Conservation (phyloP, 2,113 vertebrate genomes). For the Lepisosteus oculatus region DNA sequence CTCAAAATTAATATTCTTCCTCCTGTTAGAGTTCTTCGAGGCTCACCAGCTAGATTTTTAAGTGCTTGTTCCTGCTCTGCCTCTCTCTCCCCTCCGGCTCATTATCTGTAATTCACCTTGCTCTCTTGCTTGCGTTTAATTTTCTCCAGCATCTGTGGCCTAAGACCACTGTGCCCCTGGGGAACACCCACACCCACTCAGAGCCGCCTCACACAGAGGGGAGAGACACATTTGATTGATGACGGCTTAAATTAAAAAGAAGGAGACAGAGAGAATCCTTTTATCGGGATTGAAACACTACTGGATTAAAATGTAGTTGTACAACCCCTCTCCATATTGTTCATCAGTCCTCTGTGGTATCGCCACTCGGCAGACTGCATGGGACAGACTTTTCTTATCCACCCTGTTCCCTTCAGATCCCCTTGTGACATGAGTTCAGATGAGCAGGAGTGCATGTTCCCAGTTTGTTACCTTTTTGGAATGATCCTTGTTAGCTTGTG, state of each 20-base stretch:
- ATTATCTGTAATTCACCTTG: slow-evolving; percentile 60
- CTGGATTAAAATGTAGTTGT: slow-evolving; percentile 77
- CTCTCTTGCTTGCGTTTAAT: slow-evolving; percentile 64
- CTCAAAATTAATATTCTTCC: too few species aligned
- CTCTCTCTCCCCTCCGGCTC: slow-evolving; percentile 45
- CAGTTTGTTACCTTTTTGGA: too few species aligned
- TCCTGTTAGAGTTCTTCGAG: too few species aligned
- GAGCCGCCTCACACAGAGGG: slow-evolving; percentile 18
- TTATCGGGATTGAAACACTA: slow-evolving; percentile 70
- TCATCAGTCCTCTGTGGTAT: slow-evolving; percentile 56
- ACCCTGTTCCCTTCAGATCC: background rate
- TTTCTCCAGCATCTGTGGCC: slow-evolving; percentile 69
- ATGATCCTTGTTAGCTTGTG: too few species aligned
- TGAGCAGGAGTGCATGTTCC: too few species aligned
- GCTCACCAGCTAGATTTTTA: background rate
- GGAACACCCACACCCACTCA: slow-evolving; percentile 43
- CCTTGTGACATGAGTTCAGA: too few species aligned
- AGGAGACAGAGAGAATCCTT: slow-evolving; percentile 72
- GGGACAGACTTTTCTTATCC: slow-evolving; percentile 37
- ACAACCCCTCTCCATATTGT: slow-evolving; percentile 64
- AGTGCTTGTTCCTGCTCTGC: background rate
- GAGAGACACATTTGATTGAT: slow-evolving; percentile 69
- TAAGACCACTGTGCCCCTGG: slow-evolving; percentile 48
- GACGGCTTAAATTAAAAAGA: slow-evolving; percentile 71
- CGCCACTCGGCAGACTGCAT: slow-evolving; percentile 55